A percentile compares a stretch with the other conserved stretches of the same genome.
phyloP scores from a whole-genome alignment of 2,888 invertebrate species.

The Patella ulyssiponensis region DNA sequence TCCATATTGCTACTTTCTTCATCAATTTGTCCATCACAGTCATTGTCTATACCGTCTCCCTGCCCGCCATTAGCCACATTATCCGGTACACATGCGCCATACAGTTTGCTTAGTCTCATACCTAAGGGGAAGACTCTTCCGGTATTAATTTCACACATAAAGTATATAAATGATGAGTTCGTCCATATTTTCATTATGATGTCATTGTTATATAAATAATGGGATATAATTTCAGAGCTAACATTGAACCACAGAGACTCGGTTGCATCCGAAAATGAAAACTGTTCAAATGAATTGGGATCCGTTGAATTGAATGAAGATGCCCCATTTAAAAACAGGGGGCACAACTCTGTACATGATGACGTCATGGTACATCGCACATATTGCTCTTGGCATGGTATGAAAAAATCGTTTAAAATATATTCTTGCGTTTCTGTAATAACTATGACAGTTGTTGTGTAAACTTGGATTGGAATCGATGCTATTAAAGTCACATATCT shows the following conservation, averaged over 20 bases:
- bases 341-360: slow-evolving; percentile 30
- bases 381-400: slow-evolving; percentile 43
- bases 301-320: neutral
- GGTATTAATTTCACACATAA: slow-evolving; percentile 34
- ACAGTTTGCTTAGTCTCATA: slow-evolving; percentile 45
- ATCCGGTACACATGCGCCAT: slow-evolving; percentile 43
- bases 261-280: slow-evolving; percentile 28
- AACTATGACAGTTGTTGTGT: slow-evolving; percentile 4
- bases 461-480: slow-evolving; percentile 19
- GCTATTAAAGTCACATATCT: slow-evolving; percentile 25
- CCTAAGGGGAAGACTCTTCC: slow-evolving; percentile 48
- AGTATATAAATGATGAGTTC: slow-evolving; percentile 36
- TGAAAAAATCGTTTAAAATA: slow-evolving; percentile 36
- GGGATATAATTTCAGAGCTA: slow-evolving; percentile 15
- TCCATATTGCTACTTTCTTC: slow-evolving; percentile 42
- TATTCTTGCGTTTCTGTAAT: slow-evolving; percentile 12
- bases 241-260: slow-evolving; percentile 15
- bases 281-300: slow-evolving; percentile 8
- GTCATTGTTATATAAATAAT: slow-evolving; percentile 17
- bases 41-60: slow-evolving; percentile 55
- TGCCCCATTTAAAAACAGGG: slow-evolving; percentile 24
- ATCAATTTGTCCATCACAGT: slow-evolving; percentile 52
- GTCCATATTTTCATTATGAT: slow-evolving; percentile 32
- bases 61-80: slow-evolving; percentile 36
- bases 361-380: slow-evolving; percentile 33